These are phyloP conservation scores for Clistopyga incitator DNA, from an alignment of 2,888 invertebrate species.

Conservation along the genomic window DNA sequence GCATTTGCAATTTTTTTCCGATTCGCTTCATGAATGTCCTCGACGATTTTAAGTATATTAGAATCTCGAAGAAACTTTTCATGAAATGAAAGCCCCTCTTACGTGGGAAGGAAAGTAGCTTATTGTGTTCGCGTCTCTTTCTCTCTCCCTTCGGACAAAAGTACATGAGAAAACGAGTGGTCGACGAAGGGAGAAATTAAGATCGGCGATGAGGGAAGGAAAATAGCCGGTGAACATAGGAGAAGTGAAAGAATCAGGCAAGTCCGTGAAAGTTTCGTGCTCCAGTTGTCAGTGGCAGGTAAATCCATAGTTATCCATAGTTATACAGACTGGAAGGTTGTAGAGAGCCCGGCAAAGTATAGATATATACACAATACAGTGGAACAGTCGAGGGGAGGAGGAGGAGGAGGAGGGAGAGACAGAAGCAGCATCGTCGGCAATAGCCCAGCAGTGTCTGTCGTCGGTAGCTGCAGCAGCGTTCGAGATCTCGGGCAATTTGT, in stretches of 20 bases:
- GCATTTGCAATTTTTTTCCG: no score
- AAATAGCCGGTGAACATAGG: not conserved
- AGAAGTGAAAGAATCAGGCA: constrained; percentile 17
- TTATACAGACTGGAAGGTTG: constrained; percentile 4
- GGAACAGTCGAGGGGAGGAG: not conserved
- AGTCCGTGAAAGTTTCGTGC: constrained; percentile 44
- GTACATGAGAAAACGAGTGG: not conserved
- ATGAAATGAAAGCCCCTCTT: no score
- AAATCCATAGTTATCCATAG: constrained; percentile 35
- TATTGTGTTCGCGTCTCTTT: no score
- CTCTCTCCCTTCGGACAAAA: not conserved
- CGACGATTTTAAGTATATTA: no score
- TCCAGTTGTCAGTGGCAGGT: constrained; percentile 56
- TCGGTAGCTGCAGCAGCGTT: constrained; percentile 43
- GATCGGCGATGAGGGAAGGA: constrained; percentile 5
- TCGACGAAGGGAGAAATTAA: constrained; percentile 20
- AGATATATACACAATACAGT: not conserved
- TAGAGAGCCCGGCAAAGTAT: constrained; percentile 29
- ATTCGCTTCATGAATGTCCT: no score
- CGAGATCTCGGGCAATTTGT: constrained; percentile 75
- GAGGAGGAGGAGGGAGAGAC: constrained; percentile 9
- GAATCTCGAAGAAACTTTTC: no score
- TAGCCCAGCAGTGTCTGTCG: constrained; percentile 46
- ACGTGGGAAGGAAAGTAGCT: not conserved
- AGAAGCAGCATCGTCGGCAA: constrained; percentile 44